Base-by-base conservation (phyloP, 2,797 vertebrate species). In the Helicolenus hilgendorfi region DNA sequence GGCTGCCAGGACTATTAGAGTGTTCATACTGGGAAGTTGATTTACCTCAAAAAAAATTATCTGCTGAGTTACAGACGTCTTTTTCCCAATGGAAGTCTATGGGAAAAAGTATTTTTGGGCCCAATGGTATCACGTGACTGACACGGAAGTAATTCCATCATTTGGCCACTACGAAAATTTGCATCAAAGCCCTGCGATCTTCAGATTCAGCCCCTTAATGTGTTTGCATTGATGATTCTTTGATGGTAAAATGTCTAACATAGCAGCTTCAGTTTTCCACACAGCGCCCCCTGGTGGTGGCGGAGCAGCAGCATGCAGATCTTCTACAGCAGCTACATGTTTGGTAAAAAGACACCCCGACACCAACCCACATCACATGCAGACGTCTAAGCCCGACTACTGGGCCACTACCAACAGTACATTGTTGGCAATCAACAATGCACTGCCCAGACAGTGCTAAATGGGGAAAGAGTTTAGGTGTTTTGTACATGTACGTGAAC, bases 401-500 rank as follows among this genome's bases (percentile, higher is more conserved):
- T 82, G 89, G 96, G 96, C 95, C 89, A 96, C 98, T 98, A 98
- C 97, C 97, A 98, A 98, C 98, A 98, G 98, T 97, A 98, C 98
- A 98, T 98, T 98, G 98, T 98, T 98, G 98, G 97, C 96, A 96
- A 97, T 98, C 98, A 98, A 98, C 98, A 98, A 98, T 98, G 98
- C 98, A 98, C 98, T 68, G 98, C 98, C 98, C 98, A 96, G 92
- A 97, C 97, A 97, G 97, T 95, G 98, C 98, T 97, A 96, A 94
- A 96, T 94, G 92, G 95, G 95, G 94, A 90, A 81, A 95, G 94
- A 90, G 92, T 95, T 91, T 77, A 73, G 85, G 85, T 92, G 72
- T 92, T 55, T 69, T 91, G 83, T 84, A 89, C 85, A 64, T 79
- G 85, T 75, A 65, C 18, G 56, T 88, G 81, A 90, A 89, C 83